Base-by-base conservation (phyloP, 2,888 invertebrate genomes). In the Pandemis corylana region DNA sequence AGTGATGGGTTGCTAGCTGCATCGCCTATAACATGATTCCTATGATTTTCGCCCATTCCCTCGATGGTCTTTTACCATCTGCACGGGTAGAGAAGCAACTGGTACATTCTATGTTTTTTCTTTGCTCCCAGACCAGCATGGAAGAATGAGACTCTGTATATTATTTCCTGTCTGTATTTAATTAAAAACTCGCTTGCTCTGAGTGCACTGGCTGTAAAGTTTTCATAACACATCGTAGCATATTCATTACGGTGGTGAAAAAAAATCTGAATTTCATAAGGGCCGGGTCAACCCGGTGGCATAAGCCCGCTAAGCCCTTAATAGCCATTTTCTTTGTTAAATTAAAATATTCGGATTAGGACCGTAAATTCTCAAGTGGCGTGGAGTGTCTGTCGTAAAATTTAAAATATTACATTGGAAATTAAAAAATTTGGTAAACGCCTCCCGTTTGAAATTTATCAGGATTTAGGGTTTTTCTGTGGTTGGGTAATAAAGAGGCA, bases 351-450 rank as follows among this genome's bases (percentile, higher is more conserved):
- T 70, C 5, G 61, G 53, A 70, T 66, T 49, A 64, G 20, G 41
- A 46, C 9, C 74, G 51, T 69, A 65, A 74, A 74, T 74, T 74
- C 44, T 68, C 64, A 64, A 65, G 73, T 64, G 56, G 68, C 69
- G n/a, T 69, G 49, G 59, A 64, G 56, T 41, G 7, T 69, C 41
- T 42, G 61, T 61, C 69, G 51, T 69, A 51, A 69, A 68, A 67
- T n/a, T 41, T 67, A 51, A 66, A 72, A 41, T 72, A 72, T 72
- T 62, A 67, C 66, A 72, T 42, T 42, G 66, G 59, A 67, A 66
- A 72, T 72, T 67, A 61, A 63, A 63, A 36, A 59, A 59, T 9
- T 56, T 56, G 20, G 10, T 41, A 13, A 41, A 62, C 62, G 62
- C 9, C 5, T 59, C 13, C n/a, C 41, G 42, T 62, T 62, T 62